Evolutionary conservation across 2,113 vertebrate genomes (phyloP), one percentile per base, ranked within the genome.

Genomic region (Tragelaphus strepsiceros): DNA sequence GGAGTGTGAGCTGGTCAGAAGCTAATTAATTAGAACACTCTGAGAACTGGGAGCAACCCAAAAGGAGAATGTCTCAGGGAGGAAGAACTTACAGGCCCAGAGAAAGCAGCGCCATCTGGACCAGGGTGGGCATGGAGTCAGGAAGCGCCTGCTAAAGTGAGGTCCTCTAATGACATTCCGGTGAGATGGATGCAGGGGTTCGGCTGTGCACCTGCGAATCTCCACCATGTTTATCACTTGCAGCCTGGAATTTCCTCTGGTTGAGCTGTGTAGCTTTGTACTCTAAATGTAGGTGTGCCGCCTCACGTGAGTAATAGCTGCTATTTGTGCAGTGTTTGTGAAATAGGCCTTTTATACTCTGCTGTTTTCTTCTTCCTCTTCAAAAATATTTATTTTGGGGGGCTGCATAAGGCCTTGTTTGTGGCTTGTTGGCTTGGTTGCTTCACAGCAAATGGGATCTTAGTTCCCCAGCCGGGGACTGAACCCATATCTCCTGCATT

Each of bases 211-310:
- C 51, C 77, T 61, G 24, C 0, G 1, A 26, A 13, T 53, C 19
- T 7, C 53, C 46, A 5, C n/a, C 0, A 0, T 15, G 53, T 86
- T 49, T 56, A 12, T 39, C 46, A 51, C 39, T 30, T 14, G 8
- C 1, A 58, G 56, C 51, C 74, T 2, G 51, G 77, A 58, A 9
- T 12, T 32, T 95, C 56, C 74, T 84, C 94, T 2, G 8, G 35
- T 46, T 81, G 51, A 35, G 4, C 0, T 15, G 28, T 30, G 28
- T 1, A 22, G 71, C 49, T 24, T 54, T 56, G 46, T 5, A 1
- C 32, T 53, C n/a, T 49, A 22, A 39, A 12, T 10, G 95, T 24
- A n/a, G 5, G 8, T 22, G 19, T n/a, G 2, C 10, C 16, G 17
- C 43, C 58, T 59, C 32, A 62, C 11, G 3, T 58, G 19, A 26